These are phyloP conservation scores for Alouatta palliata DNA, from an alignment of 2,113 vertebrate genomes.

Conservation along the genomic window DNA sequence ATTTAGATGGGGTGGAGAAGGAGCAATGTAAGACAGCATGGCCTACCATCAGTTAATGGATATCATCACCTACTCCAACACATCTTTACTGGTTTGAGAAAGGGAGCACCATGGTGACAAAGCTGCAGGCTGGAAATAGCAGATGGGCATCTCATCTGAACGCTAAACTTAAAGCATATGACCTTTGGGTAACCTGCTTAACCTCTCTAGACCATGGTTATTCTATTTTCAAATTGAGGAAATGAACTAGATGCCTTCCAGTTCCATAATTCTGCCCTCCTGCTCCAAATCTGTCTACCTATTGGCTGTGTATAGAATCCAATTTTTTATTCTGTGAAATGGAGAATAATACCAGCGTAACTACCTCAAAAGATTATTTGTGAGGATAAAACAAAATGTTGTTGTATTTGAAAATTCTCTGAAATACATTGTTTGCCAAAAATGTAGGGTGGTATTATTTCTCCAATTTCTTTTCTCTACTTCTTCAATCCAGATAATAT, in stretches of 20 bases:
- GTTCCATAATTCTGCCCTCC: not conserved
- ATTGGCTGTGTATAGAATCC: not conserved
- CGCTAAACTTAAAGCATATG: not conserved
- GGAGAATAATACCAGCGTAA: not conserved
- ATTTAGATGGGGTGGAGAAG: not conserved
- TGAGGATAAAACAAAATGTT: conserved; percentile 23
- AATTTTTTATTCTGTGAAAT: not conserved
- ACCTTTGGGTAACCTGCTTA: not conserved
- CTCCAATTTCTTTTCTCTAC: not conserved
- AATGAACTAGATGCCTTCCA: not conserved
- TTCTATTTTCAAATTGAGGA: conserved; percentile 40
- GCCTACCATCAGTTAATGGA: not conserved
- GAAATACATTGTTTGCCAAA: conserved; percentile 4
- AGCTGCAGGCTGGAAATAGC: not conserved
- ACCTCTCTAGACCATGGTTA: not conserved
- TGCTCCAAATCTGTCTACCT: not conserved
- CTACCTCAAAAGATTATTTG: not conserved
- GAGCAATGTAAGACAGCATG: not conserved
- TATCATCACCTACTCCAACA: not conserved
- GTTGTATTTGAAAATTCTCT: not conserved
- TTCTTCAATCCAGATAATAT: not conserved
- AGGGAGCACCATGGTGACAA: not conserved
- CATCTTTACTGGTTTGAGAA: not conserved
- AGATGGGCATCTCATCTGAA: not conserved
- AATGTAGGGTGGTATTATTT: not conserved